Evolutionary conservation across 2,113 vertebrate genomes (phyloP), one percentile per base, ranked within the genome.

Genomic region (Gallinago undulata): DNA sequence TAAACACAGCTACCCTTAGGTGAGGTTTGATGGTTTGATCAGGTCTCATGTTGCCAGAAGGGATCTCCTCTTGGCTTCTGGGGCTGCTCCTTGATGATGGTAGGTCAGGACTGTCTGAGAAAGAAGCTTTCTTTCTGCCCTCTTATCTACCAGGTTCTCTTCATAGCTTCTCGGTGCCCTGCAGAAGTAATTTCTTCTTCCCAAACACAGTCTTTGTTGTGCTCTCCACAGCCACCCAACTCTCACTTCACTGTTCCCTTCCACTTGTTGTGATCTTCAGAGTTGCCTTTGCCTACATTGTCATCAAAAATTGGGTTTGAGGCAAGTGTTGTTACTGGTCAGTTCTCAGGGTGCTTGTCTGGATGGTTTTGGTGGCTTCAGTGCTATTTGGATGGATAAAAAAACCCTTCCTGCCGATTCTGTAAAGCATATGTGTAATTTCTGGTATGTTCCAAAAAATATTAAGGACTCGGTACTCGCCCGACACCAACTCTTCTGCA

Each of bases 1-100:
- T 15, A 24, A 43, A 30, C 48, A 35, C 48, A 33, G 19, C 25
- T 60, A 11, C 47, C 0, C 0, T 50, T 41, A 5, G 0, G 12
- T 31, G 66, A 60, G 59, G 19, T 41, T 22, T 70, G 33, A 35
- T 43, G 59, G 19, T 31, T 22, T 70, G 33, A 28, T 43, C 66
- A 28, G 25, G 10, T 48, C 51, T 51, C 13, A 1, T 6, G 30
- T 39, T 79, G 67, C 25, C 17, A 0, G 30, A 4, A 79, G 7
- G 33, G 67, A 64, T 30, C 68, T 80, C 6, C 15, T 25, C 41
- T 84, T 57, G 59, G 41, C 27, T 68, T 27, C 31, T 75, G 55
- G 15, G 23, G 10, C 66, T 78, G 64, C 51, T 84, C 43, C 80
- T 69, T 51, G 33, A 2, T 51, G 37, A 11, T 19, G 12, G 53